Evolutionary conservation across 2,797 vertebrate genomes (phyloP).

Genomic region (Melopsittacus undulatus): DNA sequence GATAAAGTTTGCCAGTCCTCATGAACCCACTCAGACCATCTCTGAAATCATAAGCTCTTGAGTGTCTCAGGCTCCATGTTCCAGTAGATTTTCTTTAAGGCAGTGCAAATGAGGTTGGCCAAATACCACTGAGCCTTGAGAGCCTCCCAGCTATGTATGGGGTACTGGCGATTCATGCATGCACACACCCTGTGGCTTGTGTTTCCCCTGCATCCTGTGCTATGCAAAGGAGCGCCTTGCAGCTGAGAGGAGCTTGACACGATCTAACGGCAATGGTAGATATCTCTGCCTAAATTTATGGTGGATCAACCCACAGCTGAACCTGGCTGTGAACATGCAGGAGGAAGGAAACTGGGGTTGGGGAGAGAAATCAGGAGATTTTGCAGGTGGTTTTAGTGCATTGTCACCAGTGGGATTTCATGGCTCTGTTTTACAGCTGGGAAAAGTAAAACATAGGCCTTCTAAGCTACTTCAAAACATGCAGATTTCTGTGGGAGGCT

Average conservation of each 20-base stretch:
- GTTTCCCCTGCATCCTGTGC: neutral
- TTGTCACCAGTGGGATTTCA: neutral
- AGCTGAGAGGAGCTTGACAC: neutral
- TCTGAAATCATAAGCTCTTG: neutral
- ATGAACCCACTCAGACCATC: rapidly evolving
- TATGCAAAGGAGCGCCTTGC: conserved; percentile 3
- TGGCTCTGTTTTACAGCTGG: neutral
- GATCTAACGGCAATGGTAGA: neutral
- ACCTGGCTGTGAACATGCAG: neutral
- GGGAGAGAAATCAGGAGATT: neutral
- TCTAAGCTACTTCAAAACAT: neutral
- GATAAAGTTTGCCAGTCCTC: neutral
- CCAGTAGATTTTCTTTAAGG: neutral
- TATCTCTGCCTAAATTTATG: neutral
- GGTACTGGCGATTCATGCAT: neutral
- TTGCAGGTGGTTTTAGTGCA: neutral
- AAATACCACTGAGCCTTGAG: neutral
- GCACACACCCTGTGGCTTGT: conserved; percentile 17
- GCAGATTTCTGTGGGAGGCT: neutral
- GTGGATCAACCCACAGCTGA: neutral
- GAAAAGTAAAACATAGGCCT: neutral
- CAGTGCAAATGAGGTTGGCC: neutral
- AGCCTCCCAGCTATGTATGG: conserved; percentile 30
- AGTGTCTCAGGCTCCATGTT: neutral
- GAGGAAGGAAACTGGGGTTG: neutral